A percentile compares a stretch with the other conserved stretches of the same genome.
Evolutionary conservation across 2,113 vertebrate genomes (phyloP).

Genomic region (Bettongia penicillata): DNA sequence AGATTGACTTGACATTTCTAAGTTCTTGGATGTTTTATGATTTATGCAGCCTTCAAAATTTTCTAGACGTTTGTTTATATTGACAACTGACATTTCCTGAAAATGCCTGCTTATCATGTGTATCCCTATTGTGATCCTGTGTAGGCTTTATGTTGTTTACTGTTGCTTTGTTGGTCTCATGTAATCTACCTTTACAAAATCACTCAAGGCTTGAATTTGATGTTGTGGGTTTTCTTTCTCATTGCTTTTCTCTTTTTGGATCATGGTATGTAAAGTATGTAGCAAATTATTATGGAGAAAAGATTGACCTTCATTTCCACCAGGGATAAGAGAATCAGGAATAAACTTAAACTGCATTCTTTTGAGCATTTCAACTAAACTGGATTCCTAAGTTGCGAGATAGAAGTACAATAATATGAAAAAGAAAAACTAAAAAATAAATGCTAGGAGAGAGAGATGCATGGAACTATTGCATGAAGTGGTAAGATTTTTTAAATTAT

Average conservation of each 20-base stretch:
- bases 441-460: neutral
- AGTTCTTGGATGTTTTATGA: constrained; percentile 4
- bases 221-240: constrained; percentile 45
- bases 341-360: constrained; percentile 9
- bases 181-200: neutral
- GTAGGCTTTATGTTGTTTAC: constrained; percentile 1
- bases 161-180: neutral
- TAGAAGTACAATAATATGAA: neutral
- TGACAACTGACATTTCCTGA: neutral
- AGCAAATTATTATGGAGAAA: neutral
- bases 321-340: neutral
- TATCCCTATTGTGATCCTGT: neutral
- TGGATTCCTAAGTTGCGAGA: constrained; percentile 21
- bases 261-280: neutral
- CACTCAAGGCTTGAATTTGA: neutral
- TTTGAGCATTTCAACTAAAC: constrained; percentile 6
- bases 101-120: neutral
- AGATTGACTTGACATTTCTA: neutral
- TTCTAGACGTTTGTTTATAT: constrained; percentile 5
- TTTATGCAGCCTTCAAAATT: constrained; percentile 9
- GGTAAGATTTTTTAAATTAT: no score
- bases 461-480: no score
- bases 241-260: neutral
- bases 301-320: neutral
- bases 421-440: neutral